Evolutionary conservation across 2,797 vertebrate species (phyloP), one percentile per base, ranked within the genome.

Genomic region (Pipistrellus pygmaeus): DNA sequence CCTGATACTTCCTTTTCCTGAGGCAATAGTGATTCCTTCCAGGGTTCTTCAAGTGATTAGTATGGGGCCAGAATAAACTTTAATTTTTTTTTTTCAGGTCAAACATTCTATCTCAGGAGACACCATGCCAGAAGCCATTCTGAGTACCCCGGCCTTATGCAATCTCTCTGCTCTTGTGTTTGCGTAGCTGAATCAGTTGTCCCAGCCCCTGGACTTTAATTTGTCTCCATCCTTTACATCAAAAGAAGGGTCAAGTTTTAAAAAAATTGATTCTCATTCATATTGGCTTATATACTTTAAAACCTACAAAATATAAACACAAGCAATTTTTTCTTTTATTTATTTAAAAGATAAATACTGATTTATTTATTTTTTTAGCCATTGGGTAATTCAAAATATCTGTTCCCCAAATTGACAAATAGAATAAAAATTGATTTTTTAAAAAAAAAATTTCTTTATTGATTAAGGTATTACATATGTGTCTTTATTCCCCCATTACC

Each of bases 331-430:
- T 78, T 44, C 51, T 88, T 93, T 84, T 46, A 76, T 30, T 75
- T 94, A 85, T 86, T 83, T 27, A 30, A 85, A 72, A 38, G 48
- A 80, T 48, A 55, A 20, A 25, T 72, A 75, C 14, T 66, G 23
- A 84, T 60, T 51, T 51, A 80, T 90, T 89, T 30, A 53, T 51
- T 75, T 44, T 88, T 90, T 90, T 82, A 91, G 21, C n/a, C 46
- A 94, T 57, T 83, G 18, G 13, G 6, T 38, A 94, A 88, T 87
- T 95, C 82, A 95, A 80, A 94, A 62, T 53, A 55, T 0, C 1
- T 90, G 80, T 80, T 83, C 10, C 35, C 44, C 11, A 94, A 93
- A 90, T 88, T 64, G 85, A 90, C 38, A 68, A 88, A 60, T 35
- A 35, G 15, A 86, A 92, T 71, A 91, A 92, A 88, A 85, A 46